Percentiles rank a stretch among this genome's conserved stretches.
Conservation (phyloP, 2,888 invertebrate genomes). For the Hyppa rectilinea region DNA sequence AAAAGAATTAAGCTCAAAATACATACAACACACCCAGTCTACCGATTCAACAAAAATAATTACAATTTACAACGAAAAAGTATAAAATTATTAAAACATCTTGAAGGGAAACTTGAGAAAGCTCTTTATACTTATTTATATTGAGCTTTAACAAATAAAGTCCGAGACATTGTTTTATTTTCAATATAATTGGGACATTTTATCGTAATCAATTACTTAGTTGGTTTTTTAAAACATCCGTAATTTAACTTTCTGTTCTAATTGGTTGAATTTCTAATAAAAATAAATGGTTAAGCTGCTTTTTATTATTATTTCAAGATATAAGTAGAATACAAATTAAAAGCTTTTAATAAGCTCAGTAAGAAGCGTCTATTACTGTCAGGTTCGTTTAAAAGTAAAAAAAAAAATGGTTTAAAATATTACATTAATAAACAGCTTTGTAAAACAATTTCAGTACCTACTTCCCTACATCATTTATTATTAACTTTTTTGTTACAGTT, state of each 20-base stretch:
- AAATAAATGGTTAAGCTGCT: background rate
- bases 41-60: background rate
- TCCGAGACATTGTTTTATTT: slow-evolving; percentile 24
- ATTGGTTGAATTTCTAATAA: slow-evolving; percentile 2
- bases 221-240: background rate
- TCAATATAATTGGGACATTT: slow-evolving; percentile 7
- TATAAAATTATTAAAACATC: background rate
- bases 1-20: background rate
- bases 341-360: background rate
- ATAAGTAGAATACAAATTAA: background rate
- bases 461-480: background rate
- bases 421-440: background rate
- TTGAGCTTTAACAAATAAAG: slow-evolving; percentile 21
- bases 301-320: background rate
- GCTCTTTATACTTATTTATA: slow-evolving; percentile 15
- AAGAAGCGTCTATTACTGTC: background rate
- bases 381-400: background rate
- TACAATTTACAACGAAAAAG: no score
- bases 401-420: background rate
- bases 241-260: background rate
- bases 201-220: slow-evolving; percentile 24
- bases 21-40: background rate
- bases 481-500: background rate
- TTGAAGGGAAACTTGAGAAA: background rate
- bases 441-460: background rate